Evolutionary conservation across 1,140 invertebrate species (phyloP), one percentile per base, ranked within the genome.

Genomic region (Anastrepha obliqua): DNA sequence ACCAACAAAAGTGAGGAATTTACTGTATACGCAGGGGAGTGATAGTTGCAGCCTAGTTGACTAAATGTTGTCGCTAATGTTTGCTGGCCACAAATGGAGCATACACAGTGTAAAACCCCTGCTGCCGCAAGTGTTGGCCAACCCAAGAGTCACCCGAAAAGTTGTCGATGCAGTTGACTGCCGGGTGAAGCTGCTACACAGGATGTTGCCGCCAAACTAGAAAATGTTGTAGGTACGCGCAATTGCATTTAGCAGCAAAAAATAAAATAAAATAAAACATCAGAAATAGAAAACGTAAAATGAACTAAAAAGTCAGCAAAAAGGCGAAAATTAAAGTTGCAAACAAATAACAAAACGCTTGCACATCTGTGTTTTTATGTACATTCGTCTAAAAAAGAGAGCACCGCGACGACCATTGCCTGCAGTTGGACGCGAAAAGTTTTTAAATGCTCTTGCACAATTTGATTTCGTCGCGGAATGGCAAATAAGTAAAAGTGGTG

Each of bases 61-160:
- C 15, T 81, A 15, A 81, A 81, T 81, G 74, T 81, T 81, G 74
- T 81, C 74, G 74, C 74, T 81, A 81, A 81, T 81, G 74, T 81
- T 81, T 81, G 74, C 47, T 11, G 74, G 47, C 74, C 74, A 81
- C 74, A 81, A 81, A 81, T 81, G 44, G 47, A 6, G 74, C 74
- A 29, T 58, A 51, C 47, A 7, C 44, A 17, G 17, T 55, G 74
- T 11, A 20, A 51, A 17, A 13, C 70, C 42, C 42, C 70, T 39
- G 44, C 47, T 47, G 47, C 3, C 17, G 47, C 17, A 55, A 51
- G 17, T 51, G 8, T 81, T 58, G 47, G 47, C 55, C 47, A 81
- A n/a, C 20, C 13, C 44, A 81, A n/a, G 13, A 7, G 47, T 44
- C 74, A 55, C 8, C 8, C 51, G 74, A 55, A 55, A 51, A 67